Percentiles rank a stretch among this genome's conserved stretches.
These are phyloP conservation scores for Torymus auratus DNA, from an alignment of 2,888 invertebrate species.

Conservation along the genomic window DNA sequence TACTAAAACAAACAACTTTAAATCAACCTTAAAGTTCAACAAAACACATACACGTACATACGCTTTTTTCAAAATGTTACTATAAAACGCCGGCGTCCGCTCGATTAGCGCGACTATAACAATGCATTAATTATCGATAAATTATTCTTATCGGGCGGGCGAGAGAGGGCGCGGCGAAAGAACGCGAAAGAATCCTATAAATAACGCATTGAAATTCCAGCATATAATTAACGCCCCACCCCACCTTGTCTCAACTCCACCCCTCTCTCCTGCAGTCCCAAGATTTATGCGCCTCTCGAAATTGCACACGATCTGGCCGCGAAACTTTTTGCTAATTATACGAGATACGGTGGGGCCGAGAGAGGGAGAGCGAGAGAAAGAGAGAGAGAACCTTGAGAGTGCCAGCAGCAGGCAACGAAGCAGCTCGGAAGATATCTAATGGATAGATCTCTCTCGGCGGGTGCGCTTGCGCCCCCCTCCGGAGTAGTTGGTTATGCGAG, in stretches of 20 bases:
- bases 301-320: constrained; percentile 31
- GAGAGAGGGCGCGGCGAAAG: background rate
- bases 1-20: no score
- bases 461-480: no score
- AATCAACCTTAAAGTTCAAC: no score
- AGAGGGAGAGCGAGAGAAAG: no score
- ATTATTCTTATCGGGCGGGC: constrained; percentile 28
- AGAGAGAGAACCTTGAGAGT: no score
- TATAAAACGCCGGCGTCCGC: background rate
- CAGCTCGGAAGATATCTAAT: no score
- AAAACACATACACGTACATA: no score
- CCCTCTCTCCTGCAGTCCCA: background rate
- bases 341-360: constrained; percentile 10
- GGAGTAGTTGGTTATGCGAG: no score
- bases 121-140: constrained; percentile 41
- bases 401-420: no score
- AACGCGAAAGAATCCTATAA: constrained; percentile 42
- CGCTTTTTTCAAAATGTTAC: no score
- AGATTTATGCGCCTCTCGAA: constrained; percentile 51
- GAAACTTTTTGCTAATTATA: constrained; percentile 51
- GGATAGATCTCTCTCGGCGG: no score
- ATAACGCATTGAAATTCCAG: constrained; percentile 55
- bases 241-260: background rate
- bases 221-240: constrained; percentile 50
- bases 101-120: constrained; percentile 35